Evolutionary conservation across 1,140 invertebrate species (phyloP).

Genomic region (Penaeus vannamei): DNA sequence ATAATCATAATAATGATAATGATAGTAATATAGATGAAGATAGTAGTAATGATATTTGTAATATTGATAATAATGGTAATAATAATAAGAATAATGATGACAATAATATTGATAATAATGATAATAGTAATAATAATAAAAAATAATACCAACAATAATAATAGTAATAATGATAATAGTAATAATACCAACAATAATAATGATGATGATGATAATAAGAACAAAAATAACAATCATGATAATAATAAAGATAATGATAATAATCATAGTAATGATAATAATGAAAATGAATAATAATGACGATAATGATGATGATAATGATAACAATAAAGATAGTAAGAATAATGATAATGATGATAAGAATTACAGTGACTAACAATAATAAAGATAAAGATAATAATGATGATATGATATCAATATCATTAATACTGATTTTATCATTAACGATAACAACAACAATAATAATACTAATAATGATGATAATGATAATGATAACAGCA

Average conservation of each 20-base stretch:
- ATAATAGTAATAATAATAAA: no score
- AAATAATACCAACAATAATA: no score
- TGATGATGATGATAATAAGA: no score
- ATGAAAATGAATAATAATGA: neutral
- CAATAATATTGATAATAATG: no score
- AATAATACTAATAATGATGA: neutral
- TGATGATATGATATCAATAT: neutral
- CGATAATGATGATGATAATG: slow-evolving; percentile 6
- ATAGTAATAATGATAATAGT: no score
- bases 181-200: no score
- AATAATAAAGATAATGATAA: neutral
- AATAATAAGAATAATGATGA: no score
- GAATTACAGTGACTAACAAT: neutral
- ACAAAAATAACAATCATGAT: no score
- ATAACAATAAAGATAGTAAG: neutral
- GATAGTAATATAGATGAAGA: no score
- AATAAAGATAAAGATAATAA: neutral
- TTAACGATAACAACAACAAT: neutral
- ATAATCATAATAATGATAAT: neutral
- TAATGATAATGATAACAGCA: neutral
- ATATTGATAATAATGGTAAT: no score
- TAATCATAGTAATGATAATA: neutral
- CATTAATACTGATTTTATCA: neutral
- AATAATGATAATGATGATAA: neutral
- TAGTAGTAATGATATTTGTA: no score